phyloP scores from a whole-genome alignment of 2,113 vertebrate species.

The Myrmophylax atrothorax region DNA sequence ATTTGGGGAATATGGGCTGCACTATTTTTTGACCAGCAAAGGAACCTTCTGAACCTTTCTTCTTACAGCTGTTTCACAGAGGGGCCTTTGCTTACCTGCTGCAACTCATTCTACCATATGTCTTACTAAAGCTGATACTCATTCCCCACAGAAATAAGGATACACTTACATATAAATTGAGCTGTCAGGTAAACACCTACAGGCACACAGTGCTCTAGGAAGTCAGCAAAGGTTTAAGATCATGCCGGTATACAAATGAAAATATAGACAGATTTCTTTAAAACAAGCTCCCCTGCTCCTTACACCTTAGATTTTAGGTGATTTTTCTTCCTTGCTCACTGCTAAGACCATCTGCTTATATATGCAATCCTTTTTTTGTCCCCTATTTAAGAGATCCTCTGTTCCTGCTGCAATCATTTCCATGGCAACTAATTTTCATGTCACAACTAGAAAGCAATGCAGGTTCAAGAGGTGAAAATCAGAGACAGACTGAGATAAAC shows the following conservation, averaged over 20 bases:
- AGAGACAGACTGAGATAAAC: background rate
- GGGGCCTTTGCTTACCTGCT: background rate
- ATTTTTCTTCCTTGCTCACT: background rate
- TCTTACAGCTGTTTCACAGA: background rate
- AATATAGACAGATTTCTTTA: background rate
- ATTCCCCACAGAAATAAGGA: background rate
- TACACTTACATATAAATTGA: background rate
- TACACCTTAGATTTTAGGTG: background rate
- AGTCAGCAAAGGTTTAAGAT: background rate
- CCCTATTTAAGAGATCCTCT: background rate
- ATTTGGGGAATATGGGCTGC: background rate
- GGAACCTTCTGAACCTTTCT: background rate
- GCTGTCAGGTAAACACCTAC: background rate
- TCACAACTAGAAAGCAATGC: conserved; percentile 21
- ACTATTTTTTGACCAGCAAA: background rate
- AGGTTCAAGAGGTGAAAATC: conserved; percentile 34
- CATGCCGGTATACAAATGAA: background rate
- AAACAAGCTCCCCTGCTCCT: background rate
- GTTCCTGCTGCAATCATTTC: conserved; percentile 39
- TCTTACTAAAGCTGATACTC: background rate
- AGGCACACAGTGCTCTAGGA: background rate
- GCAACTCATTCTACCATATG: background rate
- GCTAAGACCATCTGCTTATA: background rate
- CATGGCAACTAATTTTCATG: conserved; percentile 61
- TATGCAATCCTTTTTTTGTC: background rate